Evolutionary conservation across 2,113 vertebrate species (phyloP), one percentile per base, ranked within the genome.

Genomic region (Colius striatus): DNA sequence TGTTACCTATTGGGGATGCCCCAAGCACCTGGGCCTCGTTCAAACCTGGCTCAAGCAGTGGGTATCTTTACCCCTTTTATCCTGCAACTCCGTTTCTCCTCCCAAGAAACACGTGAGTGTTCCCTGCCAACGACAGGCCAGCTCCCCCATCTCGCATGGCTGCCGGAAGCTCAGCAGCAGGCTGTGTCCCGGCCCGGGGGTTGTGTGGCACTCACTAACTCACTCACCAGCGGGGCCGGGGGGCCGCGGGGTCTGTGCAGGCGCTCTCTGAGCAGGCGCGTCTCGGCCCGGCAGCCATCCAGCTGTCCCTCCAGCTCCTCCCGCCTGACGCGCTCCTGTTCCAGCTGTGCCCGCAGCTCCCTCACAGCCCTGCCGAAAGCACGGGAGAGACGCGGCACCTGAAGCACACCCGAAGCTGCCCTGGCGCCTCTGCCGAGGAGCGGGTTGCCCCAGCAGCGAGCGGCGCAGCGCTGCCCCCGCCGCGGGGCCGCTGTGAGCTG

Each of bases 251-350:
- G 29, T 61, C 97, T 94, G 41, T 91, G 93, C 80, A 95, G 87
- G 38, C 74, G 70, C 55, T 96, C 62, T 45, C 62, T 96, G 23
- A 98, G 97, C 9, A 47, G 97, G 41, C 80, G 78, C 34, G 98
- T 97, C 81, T 98, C 96, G 19, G 97, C 98, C 25, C 97, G 95
- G 84, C 11, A 97, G 5, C 96, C 97, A 70, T 98, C 98, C 96
- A 98, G 89, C 67, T 98, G 96, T 61, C 96, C 94, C 89, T 98
- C 98, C 95, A 98, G 96, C 84, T 98, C 97, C 95, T 98, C 98
- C 90, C 98, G 84, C 15, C 98, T 97, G 30, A 98, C 45, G 19
- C 97, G 97, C 60, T 98, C 98, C 0, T 97, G 97, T 23, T 97
- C 98, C 67, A 98, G 95, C 86, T 98, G 98, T 3, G 29, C 94